Base-by-base conservation (phyloP, 2,888 invertebrate genomes). In the Ectemnius continuus region DNA sequence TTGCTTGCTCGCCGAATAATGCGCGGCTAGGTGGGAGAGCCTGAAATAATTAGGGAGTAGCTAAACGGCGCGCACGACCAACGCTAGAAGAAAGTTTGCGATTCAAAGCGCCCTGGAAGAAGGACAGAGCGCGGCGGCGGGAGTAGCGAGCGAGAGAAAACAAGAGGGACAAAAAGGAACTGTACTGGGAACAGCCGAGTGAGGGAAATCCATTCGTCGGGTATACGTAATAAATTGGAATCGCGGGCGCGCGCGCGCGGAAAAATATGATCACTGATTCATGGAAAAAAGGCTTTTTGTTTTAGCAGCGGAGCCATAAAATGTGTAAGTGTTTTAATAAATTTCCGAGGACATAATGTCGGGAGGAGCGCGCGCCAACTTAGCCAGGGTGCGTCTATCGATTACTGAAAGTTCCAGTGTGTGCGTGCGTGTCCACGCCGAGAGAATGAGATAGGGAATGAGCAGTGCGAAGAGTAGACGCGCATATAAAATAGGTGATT, bases 401-500 rank as follows among this genome's bases (percentile, higher is more conserved):
- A 81, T 81, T 78, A 72, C 63, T 5, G 66, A 64, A 81, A 78
- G 66, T 81, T 78, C 57, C 61, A 26, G 28, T 61, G 63, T 71
- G 60, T 75, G 66, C 57, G 59, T 59, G 8, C 6, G 36, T 36
- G 8, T 67, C 70, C 58, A 61, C 70, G 66, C 65, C 26, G 18
- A 16, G 67, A 18, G 47, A 26, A 36, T 36, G 36, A 36, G 36
- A 36, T 36, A 36, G 36, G 6, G 36, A 36, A 11, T 36, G 36
- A 36, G 36, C 36, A 36, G 8, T 36, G 59, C 48, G 56, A 52
- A 45, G 65, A 69, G 64, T 57, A 36, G 66, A 68, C 63, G 45
- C 76, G 76, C 73, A 72, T 81, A 81, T 78, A 76, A 81, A 81
- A 81, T 60, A 62, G 81, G 58, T 73, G 80, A 80, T 80, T 78